A percentile compares a stretch with the other conserved stretches of the same genome.
These are phyloP conservation scores for Acinonyx jubatus DNA, from an alignment of 2,113 vertebrate species.

Conservation along the genomic window DNA sequence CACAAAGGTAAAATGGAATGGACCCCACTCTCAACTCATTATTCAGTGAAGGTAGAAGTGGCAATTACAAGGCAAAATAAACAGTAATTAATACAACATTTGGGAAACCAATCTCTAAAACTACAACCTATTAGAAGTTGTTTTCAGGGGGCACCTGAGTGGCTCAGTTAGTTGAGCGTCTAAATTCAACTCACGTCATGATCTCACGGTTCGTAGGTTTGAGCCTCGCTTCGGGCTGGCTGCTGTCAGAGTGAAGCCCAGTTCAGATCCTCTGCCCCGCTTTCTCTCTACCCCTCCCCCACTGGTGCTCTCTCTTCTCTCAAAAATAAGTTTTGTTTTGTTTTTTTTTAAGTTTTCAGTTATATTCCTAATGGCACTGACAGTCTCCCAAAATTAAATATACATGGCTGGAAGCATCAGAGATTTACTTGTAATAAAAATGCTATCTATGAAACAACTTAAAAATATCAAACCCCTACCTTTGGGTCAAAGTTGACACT, in stretches of 20 bases:
- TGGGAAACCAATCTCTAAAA: neutral
- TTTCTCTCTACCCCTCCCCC: no score
- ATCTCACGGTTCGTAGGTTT: no score
- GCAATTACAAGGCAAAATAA: neutral
- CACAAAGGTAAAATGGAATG: neutral
- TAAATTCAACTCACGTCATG: no score
- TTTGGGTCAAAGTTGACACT: constrained; percentile 90
- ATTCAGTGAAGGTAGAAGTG: neutral
- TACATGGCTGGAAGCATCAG: neutral
- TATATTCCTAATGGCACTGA: neutral
- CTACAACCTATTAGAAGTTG: neutral
- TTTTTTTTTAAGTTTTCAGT: no score
- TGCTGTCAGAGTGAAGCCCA: no score
- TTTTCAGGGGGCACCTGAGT: neutral
- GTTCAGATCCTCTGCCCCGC: no score
- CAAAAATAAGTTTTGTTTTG: no score
- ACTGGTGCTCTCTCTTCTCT: no score
- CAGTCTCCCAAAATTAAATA: neutral
- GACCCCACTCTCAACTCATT: neutral
- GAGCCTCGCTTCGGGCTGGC: no score
- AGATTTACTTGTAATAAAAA: neutral
- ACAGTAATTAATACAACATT: neutral
- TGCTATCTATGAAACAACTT: neutral
- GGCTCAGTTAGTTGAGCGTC: no score
- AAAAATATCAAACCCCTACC: constrained; percentile 73